Evolutionary conservation across 1,140 invertebrate species (phyloP).

Genomic region (Drosophila malerkotliana): DNA sequence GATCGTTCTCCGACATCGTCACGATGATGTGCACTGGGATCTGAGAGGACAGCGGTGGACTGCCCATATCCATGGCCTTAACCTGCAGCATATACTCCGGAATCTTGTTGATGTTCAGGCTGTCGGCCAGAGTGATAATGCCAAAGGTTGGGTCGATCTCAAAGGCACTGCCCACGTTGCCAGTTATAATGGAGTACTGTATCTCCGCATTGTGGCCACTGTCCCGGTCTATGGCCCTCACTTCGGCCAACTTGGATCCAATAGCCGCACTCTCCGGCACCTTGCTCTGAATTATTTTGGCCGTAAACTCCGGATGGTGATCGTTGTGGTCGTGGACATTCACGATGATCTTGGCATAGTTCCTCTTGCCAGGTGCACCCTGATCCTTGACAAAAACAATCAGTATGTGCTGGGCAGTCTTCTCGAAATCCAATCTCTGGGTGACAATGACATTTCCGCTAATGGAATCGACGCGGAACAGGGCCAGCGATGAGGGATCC

Average conservation of each 20-base stretch:
- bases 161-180: conserved; percentile 94
- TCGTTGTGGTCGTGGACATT: conserved; percentile 95
- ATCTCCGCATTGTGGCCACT: conserved; percentile 92
- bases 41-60: conserved; percentile 89
- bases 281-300: conserved; percentile 89
- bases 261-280: conserved; percentile 90
- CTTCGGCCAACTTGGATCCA: conserved; percentile 89
- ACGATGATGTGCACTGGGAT: conserved; percentile 94
- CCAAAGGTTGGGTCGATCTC: conserved; percentile 91
- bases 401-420: conserved; percentile 91
- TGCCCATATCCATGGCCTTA: conserved; percentile 92
- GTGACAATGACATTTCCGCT: conserved; percentile 90
- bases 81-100: conserved; percentile 93
- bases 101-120: conserved; percentile 88
- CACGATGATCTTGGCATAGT: conserved; percentile 92
- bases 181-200: conserved; percentile 91
- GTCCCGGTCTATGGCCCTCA: conserved; percentile 92
- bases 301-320: conserved; percentile 92
- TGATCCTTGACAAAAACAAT: conserved; percentile 96
- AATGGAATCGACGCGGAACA: conserved; percentile 93
- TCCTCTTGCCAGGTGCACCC: conserved; percentile 92
- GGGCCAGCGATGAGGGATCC: conserved; percentile 88
- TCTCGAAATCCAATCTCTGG: conserved; percentile 91
- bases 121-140: conserved; percentile 89
- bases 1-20: conserved; percentile 94